Base-by-base conservation (phyloP, 1,140 invertebrate species). In the Drosophila ercepeae region DNA sequence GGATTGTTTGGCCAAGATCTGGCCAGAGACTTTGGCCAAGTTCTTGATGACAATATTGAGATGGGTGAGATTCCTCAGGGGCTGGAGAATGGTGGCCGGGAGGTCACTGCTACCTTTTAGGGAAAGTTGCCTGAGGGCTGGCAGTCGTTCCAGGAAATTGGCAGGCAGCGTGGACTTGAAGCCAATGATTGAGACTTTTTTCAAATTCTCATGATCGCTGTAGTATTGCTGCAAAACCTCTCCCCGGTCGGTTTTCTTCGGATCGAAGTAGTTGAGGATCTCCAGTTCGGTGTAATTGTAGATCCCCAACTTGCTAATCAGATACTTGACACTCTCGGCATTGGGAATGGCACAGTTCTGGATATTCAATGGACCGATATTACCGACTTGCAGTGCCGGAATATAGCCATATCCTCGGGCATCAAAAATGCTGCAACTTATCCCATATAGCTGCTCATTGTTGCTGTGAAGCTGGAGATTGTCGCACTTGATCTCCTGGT, bases 401-500 rank as follows among this genome's bases (percentile, higher is more conserved):
- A 88, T 64, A 23, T 78, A 77, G 1, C 78, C 82, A 4, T 68
- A 88, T 3, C 77, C 82, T 11, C 78, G 54, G 2, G 71, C 65
- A 63, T 89, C 83, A 7, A 89, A 83, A 3, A 82, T 65, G 11
- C 52, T 78, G 36, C 82, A 88, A 3, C 53, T 44, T 3, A 88
- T 78, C 29, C 70, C 64, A 9, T 83, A 77, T 0, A 86, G 19
- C 6, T 75, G 54, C 14, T 55, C 18, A 9, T 55, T 48, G 4
- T 84, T 63, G 29, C 78, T 88, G 54, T 64, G 60, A 2, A 88
- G 41, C 2, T 65, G 64, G 0, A 89, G 51, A 21, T 65, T 82
- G 1, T 86, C 82, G 19, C 82, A 88, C 36, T 89, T 88, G 74
- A 88, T 88, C 46, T 76, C 60, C 23, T 78, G 60, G 44, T 89